These are phyloP conservation scores for Enteromius thamalakanensis DNA, from an alignment of 2,797 vertebrate species.

Conservation along the genomic window DNA sequence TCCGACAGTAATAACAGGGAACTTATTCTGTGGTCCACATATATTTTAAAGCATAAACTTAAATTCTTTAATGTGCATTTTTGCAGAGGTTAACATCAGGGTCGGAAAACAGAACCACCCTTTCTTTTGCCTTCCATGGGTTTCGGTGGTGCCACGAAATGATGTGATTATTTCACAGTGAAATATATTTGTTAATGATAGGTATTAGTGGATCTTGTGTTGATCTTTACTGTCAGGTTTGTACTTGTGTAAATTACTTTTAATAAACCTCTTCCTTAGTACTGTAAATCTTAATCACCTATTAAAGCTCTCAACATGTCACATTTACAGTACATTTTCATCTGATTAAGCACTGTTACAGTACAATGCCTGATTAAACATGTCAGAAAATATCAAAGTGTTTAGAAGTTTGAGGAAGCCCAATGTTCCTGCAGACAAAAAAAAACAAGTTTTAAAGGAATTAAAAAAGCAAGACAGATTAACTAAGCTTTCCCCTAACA, in stretches of 20 bases:
- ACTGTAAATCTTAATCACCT: constrained; percentile 9
- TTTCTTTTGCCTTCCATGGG: background rate
- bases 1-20: constrained; percentile 57
- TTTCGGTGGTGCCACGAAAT: background rate
- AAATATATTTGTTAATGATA: background rate
- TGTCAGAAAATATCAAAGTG: constrained; percentile 57
- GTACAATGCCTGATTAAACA: constrained; percentile 49
- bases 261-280: constrained; percentile 12
- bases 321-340: constrained; percentile 20
- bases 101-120: background rate
- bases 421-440: constrained; percentile 34
- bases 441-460: background rate
- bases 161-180: background rate
- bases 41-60: constrained; percentile 37
- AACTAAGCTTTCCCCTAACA: constrained; percentile 12
- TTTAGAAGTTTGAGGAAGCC: constrained; percentile 23
- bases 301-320: constrained; percentile 20
- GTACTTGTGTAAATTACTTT: background rate
- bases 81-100: constrained; percentile 25
- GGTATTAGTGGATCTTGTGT: background rate
- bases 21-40: constrained; percentile 23
- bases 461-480: constrained; percentile 1
- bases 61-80: constrained; percentile 31
- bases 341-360: constrained; percentile 8
- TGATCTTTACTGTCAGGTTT: background rate